Percentiles rank a stretch among this genome's conserved stretches.
These are phyloP conservation scores for Urechis unicinctus DNA, from an alignment of 2,888 invertebrate genomes.

Conservation along the genomic window DNA sequence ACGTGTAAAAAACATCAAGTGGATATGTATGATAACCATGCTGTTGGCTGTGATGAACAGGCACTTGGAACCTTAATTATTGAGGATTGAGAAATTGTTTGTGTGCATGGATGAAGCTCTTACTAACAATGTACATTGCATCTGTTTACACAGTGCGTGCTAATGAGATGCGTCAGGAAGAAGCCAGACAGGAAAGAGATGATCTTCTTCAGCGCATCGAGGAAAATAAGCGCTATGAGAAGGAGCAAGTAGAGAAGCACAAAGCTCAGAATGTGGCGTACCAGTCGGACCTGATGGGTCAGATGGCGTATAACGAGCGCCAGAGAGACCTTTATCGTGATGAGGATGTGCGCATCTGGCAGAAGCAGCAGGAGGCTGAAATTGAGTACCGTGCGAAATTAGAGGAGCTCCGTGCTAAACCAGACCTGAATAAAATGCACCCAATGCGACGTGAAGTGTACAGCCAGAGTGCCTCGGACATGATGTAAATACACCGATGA, in stretches of 20 bases:
- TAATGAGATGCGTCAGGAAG: constrained; percentile 30
- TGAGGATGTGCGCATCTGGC: constrained; percentile 28
- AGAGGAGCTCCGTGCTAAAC: constrained; percentile 34
- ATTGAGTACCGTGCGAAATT: constrained; percentile 39
- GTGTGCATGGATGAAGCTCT: neutral
- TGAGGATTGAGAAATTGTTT: neutral
- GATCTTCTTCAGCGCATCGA: constrained; percentile 33
- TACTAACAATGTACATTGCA: too few species aligned
- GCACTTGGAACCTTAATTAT: neutral
- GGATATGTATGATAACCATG: too few species aligned
- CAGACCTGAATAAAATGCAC: constrained; percentile 37
- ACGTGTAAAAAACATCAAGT: too few species aligned
- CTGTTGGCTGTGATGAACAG: neutral
- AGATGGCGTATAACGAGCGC: constrained; percentile 41
- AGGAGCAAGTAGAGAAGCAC: constrained; percentile 27
- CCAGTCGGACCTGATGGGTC: constrained; percentile 39
- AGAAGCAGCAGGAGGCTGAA: constrained; percentile 39
- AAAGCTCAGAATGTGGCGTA: constrained; percentile 26
- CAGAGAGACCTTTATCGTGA: constrained; percentile 20
- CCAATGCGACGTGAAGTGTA: constrained; percentile 30
- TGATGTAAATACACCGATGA: neutral
- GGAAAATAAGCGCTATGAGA: constrained; percentile 37
- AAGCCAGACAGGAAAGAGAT: constrained; percentile 31
- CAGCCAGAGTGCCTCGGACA: neutral
- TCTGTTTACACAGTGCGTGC: constrained; percentile 33